Evolutionary conservation across 1,140 invertebrate genomes (phyloP).

Genomic region (Trachelipus rathkii): DNA sequence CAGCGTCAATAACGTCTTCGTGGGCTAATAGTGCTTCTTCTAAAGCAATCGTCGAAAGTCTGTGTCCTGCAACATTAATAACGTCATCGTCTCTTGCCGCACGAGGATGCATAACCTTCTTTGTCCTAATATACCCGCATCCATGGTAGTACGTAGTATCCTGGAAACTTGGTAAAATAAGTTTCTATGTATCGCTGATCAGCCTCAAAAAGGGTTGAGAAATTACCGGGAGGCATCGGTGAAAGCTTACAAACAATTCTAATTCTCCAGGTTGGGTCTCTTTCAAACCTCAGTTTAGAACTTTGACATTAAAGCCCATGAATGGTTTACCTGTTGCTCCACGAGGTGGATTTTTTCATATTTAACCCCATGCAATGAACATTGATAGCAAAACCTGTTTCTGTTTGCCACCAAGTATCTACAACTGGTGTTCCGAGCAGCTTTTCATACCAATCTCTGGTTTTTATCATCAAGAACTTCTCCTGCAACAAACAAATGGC

Average conservation of each 20-base stretch:
- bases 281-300: slow-evolving; percentile 66
- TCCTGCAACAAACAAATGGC: slow-evolving; percentile 80
- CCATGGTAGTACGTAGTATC: slow-evolving; percentile 95
- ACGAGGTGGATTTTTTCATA: slow-evolving; percentile 60
- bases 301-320: slow-evolving; percentile 76
- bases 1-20: slow-evolving; percentile 72
- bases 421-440: slow-evolving; percentile 76
- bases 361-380: slow-evolving; percentile 73
- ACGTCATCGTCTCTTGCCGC: slow-evolving; percentile 88
- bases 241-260: slow-evolving; percentile 78
- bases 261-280: slow-evolving; percentile 64
- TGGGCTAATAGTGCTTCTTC: slow-evolving; percentile 84
- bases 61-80: slow-evolving; percentile 91
- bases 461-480: slow-evolving; percentile 91
- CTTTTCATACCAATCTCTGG: slow-evolving; percentile 75
- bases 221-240: slow-evolving; percentile 82
- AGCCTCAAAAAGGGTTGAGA: slow-evolving; percentile 74
- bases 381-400: slow-evolving; percentile 85
- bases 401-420: slow-evolving; percentile 96
- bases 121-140: slow-evolving; percentile 81
- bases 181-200: slow-evolving; percentile 74
- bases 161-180: slow-evolving; percentile 76
- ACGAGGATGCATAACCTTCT: slow-evolving; percentile 82
- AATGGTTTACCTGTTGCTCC: slow-evolving; percentile 69
- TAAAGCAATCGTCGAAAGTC: slow-evolving; percentile 78